Evolutionary conservation across 2,113 vertebrate genomes (phyloP).

Genomic region (Pionites leucogaster): DNA sequence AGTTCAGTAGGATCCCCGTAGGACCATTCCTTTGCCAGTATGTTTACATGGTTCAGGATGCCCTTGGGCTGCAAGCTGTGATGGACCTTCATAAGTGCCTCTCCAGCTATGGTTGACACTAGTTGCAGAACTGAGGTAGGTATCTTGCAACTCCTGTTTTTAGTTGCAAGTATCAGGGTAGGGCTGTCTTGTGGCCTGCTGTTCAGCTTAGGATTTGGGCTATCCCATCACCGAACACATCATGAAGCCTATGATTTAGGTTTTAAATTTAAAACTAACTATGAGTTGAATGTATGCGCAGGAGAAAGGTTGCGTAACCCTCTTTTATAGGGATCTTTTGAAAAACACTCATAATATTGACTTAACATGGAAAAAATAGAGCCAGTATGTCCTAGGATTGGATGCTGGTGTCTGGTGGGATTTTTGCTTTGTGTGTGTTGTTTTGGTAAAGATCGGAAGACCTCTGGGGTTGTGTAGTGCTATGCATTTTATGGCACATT

Average conservation of each 20-base stretch:
- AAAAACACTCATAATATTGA: not conserved
- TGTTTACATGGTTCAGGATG: not conserved
- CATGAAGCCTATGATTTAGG: not conserved
- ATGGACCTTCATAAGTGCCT: not conserved
- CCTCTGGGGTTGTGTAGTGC: not conserved
- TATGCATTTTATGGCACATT: constrained; percentile 22
- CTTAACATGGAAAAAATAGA: not conserved
- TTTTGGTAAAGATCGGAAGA: not conserved
- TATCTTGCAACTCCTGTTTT: rapidly evolving
- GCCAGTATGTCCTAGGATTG: not conserved
- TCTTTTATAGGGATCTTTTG: not conserved
- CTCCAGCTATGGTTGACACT: not conserved
- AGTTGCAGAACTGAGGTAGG: not conserved
- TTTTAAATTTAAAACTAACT: not conserved
- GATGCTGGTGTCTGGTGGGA: not conserved
- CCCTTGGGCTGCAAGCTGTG: not conserved
- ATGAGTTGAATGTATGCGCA: not conserved
- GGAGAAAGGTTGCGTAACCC: not conserved
- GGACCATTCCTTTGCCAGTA: not conserved
- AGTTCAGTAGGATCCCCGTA: not conserved
- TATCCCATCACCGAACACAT: not conserved
- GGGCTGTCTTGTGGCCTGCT: not conserved
- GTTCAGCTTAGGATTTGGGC: not conserved
- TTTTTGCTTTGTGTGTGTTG: not conserved
- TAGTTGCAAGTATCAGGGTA: not conserved